Percentiles rank a stretch among this genome's conserved stretches.
Conservation (phyloP, 2,113 vertebrate species). For the Neodontobutis hainanensis region DNA sequence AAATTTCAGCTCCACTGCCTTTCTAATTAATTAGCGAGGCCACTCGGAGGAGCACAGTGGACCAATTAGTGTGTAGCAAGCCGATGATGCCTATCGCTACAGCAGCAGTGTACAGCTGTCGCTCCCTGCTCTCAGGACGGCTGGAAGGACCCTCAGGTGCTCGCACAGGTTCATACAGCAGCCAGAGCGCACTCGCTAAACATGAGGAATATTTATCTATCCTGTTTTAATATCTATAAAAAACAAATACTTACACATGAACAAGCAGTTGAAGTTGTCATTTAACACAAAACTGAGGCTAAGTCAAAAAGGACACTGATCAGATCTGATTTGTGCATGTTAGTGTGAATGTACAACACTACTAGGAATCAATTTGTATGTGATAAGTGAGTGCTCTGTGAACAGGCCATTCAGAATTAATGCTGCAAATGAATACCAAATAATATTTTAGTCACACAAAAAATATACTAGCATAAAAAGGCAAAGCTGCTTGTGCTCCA, state of each 20-base stretch:
- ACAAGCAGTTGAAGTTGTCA: constrained; percentile 19
- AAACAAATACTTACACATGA: constrained; percentile 10
- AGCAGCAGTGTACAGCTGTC: constrained; percentile 70
- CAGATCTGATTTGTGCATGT: too few species aligned
- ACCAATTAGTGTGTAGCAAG: constrained; percentile 78
- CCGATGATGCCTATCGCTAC: constrained; percentile 75
- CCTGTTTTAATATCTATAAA: not conserved
- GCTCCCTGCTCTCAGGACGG: constrained; percentile 64
- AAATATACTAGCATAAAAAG: not conserved
- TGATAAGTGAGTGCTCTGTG: too few species aligned
- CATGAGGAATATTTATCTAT: constrained; percentile 14
- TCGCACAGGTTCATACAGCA: constrained; percentile 61
- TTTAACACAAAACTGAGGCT: too few species aligned
- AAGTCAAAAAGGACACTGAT: too few species aligned
- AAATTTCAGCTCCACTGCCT: constrained; percentile 82
- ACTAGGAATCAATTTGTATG: too few species aligned
- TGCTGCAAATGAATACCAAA: too few species aligned
- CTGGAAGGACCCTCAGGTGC: constrained; percentile 72
- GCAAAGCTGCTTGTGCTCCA: constrained; percentile 32
- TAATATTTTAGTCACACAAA: too few species aligned
- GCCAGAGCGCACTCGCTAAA: constrained; percentile 22
- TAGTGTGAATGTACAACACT: too few species aligned
- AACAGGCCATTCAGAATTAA: too few species aligned
- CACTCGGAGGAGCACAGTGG: constrained; percentile 73
- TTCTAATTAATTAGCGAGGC: constrained; percentile 82